Conservation (phyloP, 2,113 vertebrate genomes). For the Alexandromys fortis region DNA sequence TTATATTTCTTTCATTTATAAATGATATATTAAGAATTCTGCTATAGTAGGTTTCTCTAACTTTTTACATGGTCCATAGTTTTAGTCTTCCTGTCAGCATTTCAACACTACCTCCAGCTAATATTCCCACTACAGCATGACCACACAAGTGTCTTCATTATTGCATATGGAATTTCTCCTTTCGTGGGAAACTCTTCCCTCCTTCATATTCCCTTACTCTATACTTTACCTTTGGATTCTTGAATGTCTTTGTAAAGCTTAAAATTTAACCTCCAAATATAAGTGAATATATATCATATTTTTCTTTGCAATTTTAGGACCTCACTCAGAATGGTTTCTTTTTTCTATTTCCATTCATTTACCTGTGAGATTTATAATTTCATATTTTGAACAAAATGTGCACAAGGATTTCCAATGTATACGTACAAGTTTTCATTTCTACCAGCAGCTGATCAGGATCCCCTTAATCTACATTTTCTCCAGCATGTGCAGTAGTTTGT, state of each 20-base stretch:
- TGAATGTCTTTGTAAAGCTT: background rate
- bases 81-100: background rate
- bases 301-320: background rate
- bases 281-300: background rate
- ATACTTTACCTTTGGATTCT: background rate
- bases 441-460: background rate
- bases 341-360: background rate
- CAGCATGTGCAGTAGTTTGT: background rate
- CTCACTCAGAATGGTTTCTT: background rate
- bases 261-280: no score
- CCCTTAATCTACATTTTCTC: background rate
- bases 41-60: no score
- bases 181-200: background rate
- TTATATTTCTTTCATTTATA: background rate
- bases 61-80: background rate
- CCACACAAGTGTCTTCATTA: background rate
- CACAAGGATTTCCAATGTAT: background rate
- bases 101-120: background rate
- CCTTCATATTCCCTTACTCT: background rate
- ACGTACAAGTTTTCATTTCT: background rate
- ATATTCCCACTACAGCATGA: background rate
- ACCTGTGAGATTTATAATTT: background rate
- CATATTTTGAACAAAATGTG: background rate
- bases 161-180: background rate
- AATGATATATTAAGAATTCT: background rate